Conservation (phyloP, 2,113 vertebrate species). For the Phocoena phocoena region DNA sequence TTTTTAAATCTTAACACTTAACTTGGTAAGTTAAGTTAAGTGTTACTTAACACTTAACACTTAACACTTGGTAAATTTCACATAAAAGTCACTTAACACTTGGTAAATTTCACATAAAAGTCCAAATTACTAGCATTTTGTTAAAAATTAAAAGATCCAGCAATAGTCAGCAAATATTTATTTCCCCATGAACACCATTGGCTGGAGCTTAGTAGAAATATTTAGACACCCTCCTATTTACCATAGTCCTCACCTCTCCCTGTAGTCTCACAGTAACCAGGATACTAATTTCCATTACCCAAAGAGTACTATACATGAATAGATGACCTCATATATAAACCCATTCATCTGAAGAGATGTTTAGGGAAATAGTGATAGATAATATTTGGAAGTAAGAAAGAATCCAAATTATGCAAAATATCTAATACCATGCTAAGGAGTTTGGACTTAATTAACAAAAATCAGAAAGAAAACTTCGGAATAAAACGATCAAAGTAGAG, state of each 20-base stretch:
- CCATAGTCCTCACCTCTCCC: neutral
- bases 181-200: neutral
- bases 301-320: neutral
- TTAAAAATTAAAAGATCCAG: neutral
- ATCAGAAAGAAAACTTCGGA: neutral
- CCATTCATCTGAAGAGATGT: neutral
- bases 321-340: neutral
- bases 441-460: neutral
- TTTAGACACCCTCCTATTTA: neutral
- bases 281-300: neutral
- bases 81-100: neutral
- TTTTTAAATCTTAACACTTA: neutral
- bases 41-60: too few species aligned
- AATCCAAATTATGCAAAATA: neutral
- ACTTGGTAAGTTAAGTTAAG: too few species aligned
- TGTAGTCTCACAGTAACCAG: neutral
- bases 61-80: too few species aligned
- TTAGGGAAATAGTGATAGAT: neutral
- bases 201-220: neutral
- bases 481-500: neutral
- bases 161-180: neutral
- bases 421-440: neutral
- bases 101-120: neutral
- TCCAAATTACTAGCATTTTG: neutral
- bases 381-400: neutral